Percentiles rank a stretch among this genome's conserved stretches.
Conservation (phyloP, 2,888 invertebrate species). For the Horisme vitalbata region DNA sequence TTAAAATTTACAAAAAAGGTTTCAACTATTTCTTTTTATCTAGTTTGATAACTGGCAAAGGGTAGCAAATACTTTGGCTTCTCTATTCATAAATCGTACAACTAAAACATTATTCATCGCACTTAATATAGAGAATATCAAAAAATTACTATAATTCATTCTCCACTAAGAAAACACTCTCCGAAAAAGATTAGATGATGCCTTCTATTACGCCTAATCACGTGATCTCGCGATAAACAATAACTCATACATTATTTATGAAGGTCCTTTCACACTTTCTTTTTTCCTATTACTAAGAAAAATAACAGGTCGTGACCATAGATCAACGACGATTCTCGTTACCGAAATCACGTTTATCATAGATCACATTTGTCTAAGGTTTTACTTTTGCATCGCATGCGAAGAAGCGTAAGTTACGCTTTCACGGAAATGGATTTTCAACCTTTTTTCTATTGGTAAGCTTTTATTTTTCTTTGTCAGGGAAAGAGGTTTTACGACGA, state of each 20-base stretch:
- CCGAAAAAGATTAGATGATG: slow-evolving; percentile 57
- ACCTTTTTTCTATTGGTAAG: slow-evolving; percentile 38
- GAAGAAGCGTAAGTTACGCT: slow-evolving; percentile 39
- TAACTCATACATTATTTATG: slow-evolving; percentile 78
- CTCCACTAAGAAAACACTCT: slow-evolving; percentile 67
- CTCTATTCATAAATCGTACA: neutral
- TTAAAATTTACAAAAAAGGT: too few relatives aligned
- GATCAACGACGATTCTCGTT: slow-evolving; percentile 74
- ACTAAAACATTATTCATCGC: slow-evolving; percentile 23
- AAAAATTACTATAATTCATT: slow-evolving; percentile 57
- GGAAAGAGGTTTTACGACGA: slow-evolving; percentile 39
- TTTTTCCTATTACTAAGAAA: slow-evolving; percentile 66
- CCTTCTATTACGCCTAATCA: slow-evolving; percentile 74
- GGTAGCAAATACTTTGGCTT: too few relatives aligned
- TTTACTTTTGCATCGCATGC: slow-evolving; percentile 51
- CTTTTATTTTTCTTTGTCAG: slow-evolving; percentile 42
- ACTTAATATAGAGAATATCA: slow-evolving; percentile 13
- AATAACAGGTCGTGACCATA: slow-evolving; percentile 67
- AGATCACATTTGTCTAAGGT: slow-evolving; percentile 80
- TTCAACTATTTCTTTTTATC: too few relatives aligned
- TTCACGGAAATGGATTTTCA: slow-evolving; percentile 31
- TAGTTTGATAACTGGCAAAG: too few relatives aligned
- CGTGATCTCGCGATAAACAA: slow-evolving; percentile 78
- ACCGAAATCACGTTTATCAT: slow-evolving; percentile 81
- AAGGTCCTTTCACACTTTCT: slow-evolving; percentile 62